Conservation (phyloP, 1,140 invertebrate species). For the Thaumetopoea pityocampa region DNA sequence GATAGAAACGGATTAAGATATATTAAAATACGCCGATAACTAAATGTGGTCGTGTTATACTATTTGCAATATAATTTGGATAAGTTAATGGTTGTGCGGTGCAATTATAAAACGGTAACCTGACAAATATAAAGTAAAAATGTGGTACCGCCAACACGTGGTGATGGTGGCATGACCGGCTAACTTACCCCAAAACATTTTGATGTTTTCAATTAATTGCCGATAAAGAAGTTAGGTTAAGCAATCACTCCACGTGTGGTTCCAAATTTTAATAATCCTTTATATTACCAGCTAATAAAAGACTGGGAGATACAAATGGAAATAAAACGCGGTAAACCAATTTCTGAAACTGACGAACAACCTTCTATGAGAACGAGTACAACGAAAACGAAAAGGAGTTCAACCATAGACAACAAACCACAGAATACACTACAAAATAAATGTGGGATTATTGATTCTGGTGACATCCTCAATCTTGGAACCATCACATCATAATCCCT, state of each 20-base stretch:
- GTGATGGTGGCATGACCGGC: slow-evolving; percentile 31
- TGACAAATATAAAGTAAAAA: background rate
- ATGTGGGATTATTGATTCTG: slow-evolving; percentile 6
- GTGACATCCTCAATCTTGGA: slow-evolving; percentile 22
- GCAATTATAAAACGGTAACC: no score
- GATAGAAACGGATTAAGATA: no score
- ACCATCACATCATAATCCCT: slow-evolving; percentile 22
- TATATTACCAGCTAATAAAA: no score
- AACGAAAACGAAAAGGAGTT: slow-evolving; percentile 6
- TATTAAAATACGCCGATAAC: no score
- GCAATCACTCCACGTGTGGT: background rate
- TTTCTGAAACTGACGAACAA: slow-evolving; percentile 7
- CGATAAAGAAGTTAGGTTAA: background rate
- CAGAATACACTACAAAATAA: background rate
- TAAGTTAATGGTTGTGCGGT: no score
- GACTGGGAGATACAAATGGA: no score
- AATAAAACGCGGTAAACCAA: slow-evolving; percentile 21
- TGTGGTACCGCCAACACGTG: slow-evolving; percentile 47
- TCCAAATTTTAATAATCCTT: no score
- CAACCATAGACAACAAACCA: slow-evolving; percentile 7
- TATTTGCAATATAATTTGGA: no score
- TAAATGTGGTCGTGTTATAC: no score
- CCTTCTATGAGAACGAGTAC: background rate
- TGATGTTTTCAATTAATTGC: slow-evolving; percentile 20
- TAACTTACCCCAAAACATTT: slow-evolving; percentile 70